A percentile compares a stretch with the other conserved stretches of the same genome.
phyloP scores from a whole-genome alignment of 1,140 invertebrate species.

The Saccostrea echinata region DNA sequence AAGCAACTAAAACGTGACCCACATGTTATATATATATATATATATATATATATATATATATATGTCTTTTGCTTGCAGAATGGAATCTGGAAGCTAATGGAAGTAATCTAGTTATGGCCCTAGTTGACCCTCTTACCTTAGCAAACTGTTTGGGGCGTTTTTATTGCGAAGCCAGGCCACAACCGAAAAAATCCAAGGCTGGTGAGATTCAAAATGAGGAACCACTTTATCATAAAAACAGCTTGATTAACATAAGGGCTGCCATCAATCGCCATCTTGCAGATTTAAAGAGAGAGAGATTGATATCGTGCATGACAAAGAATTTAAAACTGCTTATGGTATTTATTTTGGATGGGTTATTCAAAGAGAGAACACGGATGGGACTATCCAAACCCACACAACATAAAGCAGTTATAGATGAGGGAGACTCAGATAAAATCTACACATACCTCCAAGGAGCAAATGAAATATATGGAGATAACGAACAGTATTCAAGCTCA shows the following conservation, averaged over 20 bases:
- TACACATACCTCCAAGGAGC: too few relatives aligned
- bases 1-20: too few relatives aligned
- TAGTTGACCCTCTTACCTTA: not conserved
- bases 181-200: not conserved
- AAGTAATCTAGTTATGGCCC: not conserved
- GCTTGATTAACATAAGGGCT: too few relatives aligned
- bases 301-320: too few relatives aligned
- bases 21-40: too few relatives aligned
- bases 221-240: constrained; percentile 4
- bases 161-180: not conserved
- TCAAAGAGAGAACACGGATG: too few relatives aligned
- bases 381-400: too few relatives aligned
- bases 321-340: too few relatives aligned
- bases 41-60: too few relatives aligned
- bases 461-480: constrained; percentile 14
- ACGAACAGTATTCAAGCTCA: constrained; percentile 16
- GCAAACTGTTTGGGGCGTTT: not conserved
- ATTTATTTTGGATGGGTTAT: too few relatives aligned
- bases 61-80: not conserved
- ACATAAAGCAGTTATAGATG: too few relatives aligned
- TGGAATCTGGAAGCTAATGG: constrained; percentile 12
- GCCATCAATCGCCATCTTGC: constrained; percentile 46
- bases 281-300: constrained; percentile 39
- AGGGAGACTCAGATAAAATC: too few relatives aligned
- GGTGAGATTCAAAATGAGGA: not conserved